Evolutionary conservation across 1,140 invertebrate genomes (phyloP), one percentile per base, ranked within the genome.

Genomic region (Musca domestica): DNA sequence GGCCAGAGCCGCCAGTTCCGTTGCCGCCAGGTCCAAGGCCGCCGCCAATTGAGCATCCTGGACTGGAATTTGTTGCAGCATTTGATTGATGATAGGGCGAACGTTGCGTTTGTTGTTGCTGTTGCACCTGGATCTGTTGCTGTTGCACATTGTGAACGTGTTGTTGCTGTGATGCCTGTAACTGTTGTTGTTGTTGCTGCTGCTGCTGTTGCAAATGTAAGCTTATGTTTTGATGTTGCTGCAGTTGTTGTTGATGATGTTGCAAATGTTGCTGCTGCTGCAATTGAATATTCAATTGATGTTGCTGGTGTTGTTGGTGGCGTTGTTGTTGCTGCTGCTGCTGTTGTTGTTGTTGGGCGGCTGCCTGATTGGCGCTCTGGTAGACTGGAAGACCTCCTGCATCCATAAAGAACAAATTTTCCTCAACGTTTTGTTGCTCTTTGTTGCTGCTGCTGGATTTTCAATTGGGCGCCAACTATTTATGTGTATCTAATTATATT

Each of bases 321-420:
- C n/a, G n/a, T n/a, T n/a, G 48, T 10, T 66, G 69, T 20, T 67
- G 67, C 3, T 70, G 64, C 1, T 64, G 64, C 23, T 66, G 67
- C 48, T 75, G 74, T 9, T 76, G 75, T 6, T 77, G 75, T 19
- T 78, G 75, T 34, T 80, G 77, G 74, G 72, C 75, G 72, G 73
- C 73, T 74, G 78, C 77, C 79, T 80, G 79, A 74, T 74, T 81
- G 79, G 79, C 79, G 77, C 78, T 81, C 73, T 81, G 79, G 71
- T 80, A 81, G 66, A 81, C 79, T 75, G 79, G 79, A 73, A 81
- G 73, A 72, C 79, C 79, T 73, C 79, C 79, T 74, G 79, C 79
- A 81, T 81, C 79, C 79, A 81, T 81, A 81, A 81, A 81, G 79
- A 77, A 76, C 73, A 69, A 52, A 66, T 71, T 69, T 19, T 70